Evolutionary conservation across 2,113 vertebrate genomes (phyloP), one percentile per base, ranked within the genome.

Genomic region (Acrocephalus kingi): DNA sequence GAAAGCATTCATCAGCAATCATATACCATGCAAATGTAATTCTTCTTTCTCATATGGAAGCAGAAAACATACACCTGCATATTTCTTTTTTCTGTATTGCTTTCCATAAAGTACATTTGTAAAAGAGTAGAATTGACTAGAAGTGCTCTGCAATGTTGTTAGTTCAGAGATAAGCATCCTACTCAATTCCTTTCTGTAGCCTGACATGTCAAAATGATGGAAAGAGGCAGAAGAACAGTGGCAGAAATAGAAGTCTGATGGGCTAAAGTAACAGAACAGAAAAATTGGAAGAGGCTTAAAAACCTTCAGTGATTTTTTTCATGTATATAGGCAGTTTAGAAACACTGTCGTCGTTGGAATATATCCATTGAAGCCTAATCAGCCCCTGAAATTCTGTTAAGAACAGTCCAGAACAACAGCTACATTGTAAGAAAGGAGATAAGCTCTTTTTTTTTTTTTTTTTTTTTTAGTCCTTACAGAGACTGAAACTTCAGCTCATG

Each of bases 121-220:
- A 88, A 87, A 88, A 66, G 46, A 55, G 30, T 69, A 83, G 43
- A 81, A 76, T 31, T 83, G 75, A 80, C 54, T 76, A 66, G 31
- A 94, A 94, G 48, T 66, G 46, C 11, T 58, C 67, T 59, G 33
- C 62, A 73, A 58, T 75, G 64, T 24, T 66, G 20, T 82, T 93
- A 87, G 58, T 87, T 94, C 58, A 41, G 81, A 93, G 93, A 93
- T 79, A 92, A 86, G 74, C 45, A 69, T 85, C 62, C 71, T 82
- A 46, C 24, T 94, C 56, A 72, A 52, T 87, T 94, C 41, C 27
- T 49, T 91, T 62, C 51, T 63, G 78, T 67, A 93, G 63, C 49
- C 87, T 54, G 46, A 35, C 35, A 19, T 64, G 71, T 72, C 69
- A 84, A 91, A 84, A 81, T 64, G 73, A 90, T 56, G 46, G 74